Percentiles rank a stretch among this genome's conserved stretches.
phyloP scores from a whole-genome alignment of 2,113 vertebrate genomes.

The Bubo blakistoni region DNA sequence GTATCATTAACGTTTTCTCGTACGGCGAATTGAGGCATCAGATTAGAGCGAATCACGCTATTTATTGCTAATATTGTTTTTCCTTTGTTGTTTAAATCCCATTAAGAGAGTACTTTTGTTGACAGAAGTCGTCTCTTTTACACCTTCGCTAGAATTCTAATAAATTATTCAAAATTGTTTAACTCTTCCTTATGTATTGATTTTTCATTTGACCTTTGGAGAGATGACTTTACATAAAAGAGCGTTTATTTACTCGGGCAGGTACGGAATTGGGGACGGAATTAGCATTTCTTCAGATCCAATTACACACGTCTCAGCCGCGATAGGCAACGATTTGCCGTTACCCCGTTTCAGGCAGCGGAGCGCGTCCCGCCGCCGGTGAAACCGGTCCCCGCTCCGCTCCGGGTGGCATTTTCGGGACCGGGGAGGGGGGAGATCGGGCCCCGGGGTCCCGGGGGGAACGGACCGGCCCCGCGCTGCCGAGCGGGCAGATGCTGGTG shows the following conservation, averaged over 20 bases:
- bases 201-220: constrained; percentile 8
- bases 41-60: not conserved
- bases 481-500: no score
- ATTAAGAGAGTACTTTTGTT: not conserved
- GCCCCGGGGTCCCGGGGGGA: not conserved
- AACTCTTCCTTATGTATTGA: constrained; percentile 22
- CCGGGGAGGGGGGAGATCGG: not conserved
- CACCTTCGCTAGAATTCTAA: constrained; percentile 2
- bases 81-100: not conserved
- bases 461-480: not conserved
- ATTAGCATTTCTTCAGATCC: not conserved
- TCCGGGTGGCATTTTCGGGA: not conserved
- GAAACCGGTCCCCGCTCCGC: no score
- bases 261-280: not conserved
- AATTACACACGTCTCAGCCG: not conserved
- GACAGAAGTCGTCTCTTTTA: not conserved
- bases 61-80: not conserved
- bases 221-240: not conserved
- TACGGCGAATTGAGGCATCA: not conserved
- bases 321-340: not conserved
- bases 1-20: not conserved
- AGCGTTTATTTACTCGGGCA: not conserved
- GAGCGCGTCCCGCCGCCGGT: not conserved
- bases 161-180: constrained; percentile 55
- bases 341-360: not conserved